Evolutionary conservation across 2,797 vertebrate species (phyloP).

Genomic region (Calcarius lapponicus): DNA sequence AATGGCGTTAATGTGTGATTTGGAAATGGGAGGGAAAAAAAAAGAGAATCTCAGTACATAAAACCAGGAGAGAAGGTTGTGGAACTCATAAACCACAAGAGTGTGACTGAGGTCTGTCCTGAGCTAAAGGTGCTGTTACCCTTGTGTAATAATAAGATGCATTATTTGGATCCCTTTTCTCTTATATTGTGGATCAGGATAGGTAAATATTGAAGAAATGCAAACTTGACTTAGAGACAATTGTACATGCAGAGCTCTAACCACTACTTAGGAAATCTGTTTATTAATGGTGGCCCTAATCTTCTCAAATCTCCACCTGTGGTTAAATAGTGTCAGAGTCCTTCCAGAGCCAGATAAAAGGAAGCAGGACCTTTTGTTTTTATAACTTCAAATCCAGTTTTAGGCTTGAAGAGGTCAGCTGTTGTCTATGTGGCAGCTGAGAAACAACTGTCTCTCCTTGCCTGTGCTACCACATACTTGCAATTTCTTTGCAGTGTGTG

Average conservation of each 20-base stretch:
- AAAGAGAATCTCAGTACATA: not conserved
- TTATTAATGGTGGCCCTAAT: not conserved
- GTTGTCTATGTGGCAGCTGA: not conserved
- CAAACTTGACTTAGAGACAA: not conserved
- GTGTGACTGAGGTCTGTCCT: fast-evolving
- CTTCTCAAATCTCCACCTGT: not conserved
- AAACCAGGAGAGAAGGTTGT: not conserved
- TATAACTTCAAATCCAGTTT: not conserved
- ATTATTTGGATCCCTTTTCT: not conserved
- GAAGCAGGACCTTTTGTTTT: not conserved
- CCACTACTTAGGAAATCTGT: not conserved
- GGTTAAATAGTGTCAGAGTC: not conserved
- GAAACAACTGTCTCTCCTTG: not conserved
- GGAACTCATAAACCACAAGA: not conserved
- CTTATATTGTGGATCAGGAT: not conserved
- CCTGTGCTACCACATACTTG: not conserved
- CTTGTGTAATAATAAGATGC: not conserved
- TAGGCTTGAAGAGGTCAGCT: not conserved
- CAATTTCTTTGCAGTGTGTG: not conserved
- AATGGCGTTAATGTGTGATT: not conserved
- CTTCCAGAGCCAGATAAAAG: not conserved
- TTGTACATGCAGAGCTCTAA: not conserved
- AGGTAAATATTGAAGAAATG: not conserved
- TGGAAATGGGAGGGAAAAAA: not conserved
- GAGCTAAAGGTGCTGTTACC: not conserved